Conservation (phyloP, 2,113 vertebrate species). For the Puffinus mauretanicus region DNA sequence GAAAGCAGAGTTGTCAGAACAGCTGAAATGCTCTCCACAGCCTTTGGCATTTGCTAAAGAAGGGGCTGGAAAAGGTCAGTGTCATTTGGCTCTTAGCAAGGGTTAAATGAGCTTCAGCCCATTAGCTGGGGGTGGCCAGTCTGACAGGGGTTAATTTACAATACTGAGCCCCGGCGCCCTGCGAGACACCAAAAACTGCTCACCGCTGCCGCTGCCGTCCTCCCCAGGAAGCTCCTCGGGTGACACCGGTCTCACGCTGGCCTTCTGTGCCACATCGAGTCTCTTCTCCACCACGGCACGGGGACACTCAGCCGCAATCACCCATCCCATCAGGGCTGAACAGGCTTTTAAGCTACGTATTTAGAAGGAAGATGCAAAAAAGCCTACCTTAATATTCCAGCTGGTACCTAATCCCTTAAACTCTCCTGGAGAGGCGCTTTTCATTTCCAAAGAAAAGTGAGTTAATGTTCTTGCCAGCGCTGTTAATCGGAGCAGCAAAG, state of each 20-base stretch:
- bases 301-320: neutral
- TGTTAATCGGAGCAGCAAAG: conserved; percentile 60
- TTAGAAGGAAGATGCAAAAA: neutral
- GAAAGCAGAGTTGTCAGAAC: neutral
- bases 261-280: accelerated
- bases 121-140: neutral
- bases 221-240: neutral
- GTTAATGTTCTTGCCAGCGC: conserved; percentile 1
- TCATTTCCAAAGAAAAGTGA: conserved; percentile 32
- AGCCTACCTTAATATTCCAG: conserved; percentile 23
- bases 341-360: neutral
- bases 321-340: neutral
- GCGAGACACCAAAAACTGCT: neutral
- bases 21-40: neutral
- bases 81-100: neutral
- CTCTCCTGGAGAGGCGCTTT: neutral
- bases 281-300: neutral
- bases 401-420: neutral
- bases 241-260: accelerated
- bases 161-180: neutral
- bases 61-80: neutral
- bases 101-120: neutral
- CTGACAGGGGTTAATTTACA: neutral
- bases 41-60: neutral
- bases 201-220: accelerated